Conservation (phyloP, 2,797 vertebrate species). For the Thalassophryne amazonica region DNA sequence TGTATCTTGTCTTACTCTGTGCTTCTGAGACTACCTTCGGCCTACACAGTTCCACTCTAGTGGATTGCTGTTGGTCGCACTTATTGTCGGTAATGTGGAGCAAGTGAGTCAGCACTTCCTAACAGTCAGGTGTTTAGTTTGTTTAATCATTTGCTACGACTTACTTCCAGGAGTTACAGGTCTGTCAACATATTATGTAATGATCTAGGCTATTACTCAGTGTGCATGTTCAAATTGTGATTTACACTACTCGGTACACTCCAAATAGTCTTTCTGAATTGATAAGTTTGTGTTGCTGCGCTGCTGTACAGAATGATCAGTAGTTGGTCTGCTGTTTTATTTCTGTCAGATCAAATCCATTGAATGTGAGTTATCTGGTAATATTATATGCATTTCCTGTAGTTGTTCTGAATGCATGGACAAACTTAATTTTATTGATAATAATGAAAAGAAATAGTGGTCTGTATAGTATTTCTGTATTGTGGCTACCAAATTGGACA, state of each 20-base stretch:
- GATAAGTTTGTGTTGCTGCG: background rate
- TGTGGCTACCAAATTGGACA: too few relatives aligned
- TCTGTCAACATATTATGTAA: constrained; percentile 16
- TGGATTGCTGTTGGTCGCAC: constrained; percentile 7
- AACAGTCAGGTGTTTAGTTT: constrained; percentile 15
- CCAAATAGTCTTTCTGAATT: background rate
- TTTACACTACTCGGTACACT: background rate
- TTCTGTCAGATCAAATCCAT: too few relatives aligned
- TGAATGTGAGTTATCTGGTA: too few relatives aligned
- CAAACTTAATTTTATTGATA: too few relatives aligned
- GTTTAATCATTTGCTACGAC: constrained; percentile 44
- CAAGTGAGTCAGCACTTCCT: constrained; percentile 39
- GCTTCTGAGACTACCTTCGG: background rate
- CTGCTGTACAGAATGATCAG: too few relatives aligned
- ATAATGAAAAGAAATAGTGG: too few relatives aligned
- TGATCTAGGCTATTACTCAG: background rate
- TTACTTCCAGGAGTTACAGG: background rate
- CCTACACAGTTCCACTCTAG: background rate
- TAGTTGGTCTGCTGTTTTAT: background rate
- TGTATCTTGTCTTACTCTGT: background rate
- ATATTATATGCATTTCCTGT: too few relatives aligned
- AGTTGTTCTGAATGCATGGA: too few relatives aligned
- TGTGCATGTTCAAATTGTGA: background rate
- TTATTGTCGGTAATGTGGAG: constrained; percentile 8
- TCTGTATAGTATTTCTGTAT: too few relatives aligned